Evolutionary conservation across 2,888 invertebrate species (phyloP).

Genomic region (Proisotoma minuta): DNA sequence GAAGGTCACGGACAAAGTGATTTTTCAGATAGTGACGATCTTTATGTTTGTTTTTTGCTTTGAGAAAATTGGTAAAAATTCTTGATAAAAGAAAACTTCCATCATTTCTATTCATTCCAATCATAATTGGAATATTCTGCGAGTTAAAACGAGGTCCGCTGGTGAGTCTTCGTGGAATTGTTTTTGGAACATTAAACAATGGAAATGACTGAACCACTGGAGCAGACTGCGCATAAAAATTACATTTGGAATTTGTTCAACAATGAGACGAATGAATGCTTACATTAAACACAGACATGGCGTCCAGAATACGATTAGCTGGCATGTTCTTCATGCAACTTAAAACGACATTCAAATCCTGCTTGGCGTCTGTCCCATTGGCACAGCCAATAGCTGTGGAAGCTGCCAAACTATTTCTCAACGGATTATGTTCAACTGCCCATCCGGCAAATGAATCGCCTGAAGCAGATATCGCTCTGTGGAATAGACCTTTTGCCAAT

Average conservation of each 20-base stretch:
- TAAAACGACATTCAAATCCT: not conserved
- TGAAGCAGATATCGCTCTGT: conserved; percentile 8
- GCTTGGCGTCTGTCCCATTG: not conserved
- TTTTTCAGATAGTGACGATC: conserved; percentile 4
- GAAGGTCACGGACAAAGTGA: not conserved
- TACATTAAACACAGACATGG: not conserved
- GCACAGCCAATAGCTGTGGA: conserved; percentile 7
- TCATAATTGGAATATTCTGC: conserved; percentile 17
- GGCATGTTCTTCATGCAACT: not conserved
- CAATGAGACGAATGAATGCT: too few species aligned
- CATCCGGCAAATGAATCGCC: conserved; percentile 16
- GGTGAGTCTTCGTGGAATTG: not conserved
- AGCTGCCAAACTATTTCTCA: conserved; percentile 11
- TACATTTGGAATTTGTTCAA: too few species aligned
- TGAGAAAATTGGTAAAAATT: not conserved
- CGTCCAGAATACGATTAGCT: not conserved
- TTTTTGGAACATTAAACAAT: conserved; percentile 7
- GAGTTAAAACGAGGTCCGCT: not conserved
- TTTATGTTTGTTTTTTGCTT: not conserved
- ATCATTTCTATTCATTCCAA: conserved; percentile 17
- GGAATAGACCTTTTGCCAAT: conserved; percentile 8
- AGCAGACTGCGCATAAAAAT: conserved; percentile 9
- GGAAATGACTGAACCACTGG: conserved; percentile 12
- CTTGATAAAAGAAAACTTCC: conserved; percentile 11
- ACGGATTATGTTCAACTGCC: conserved; percentile 2